phyloP scores from a whole-genome alignment of 2,888 invertebrate species.

The Liodrosophila aerea region DNA sequence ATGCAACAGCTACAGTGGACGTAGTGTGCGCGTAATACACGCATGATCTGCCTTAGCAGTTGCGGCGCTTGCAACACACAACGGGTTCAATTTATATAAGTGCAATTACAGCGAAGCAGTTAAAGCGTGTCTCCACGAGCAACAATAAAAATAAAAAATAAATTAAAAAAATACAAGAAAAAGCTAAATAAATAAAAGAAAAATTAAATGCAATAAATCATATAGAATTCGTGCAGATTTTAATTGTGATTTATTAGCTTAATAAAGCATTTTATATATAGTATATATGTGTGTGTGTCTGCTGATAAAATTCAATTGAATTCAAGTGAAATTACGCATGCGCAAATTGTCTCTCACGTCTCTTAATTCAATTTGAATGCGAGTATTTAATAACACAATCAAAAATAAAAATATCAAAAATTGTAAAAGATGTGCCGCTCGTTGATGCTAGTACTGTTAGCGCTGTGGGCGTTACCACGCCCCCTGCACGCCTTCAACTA shows the following conservation, averaged over 20 bases:
- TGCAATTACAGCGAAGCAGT: conserved; percentile 45
- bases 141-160: conserved; percentile 4
- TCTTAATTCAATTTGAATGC: conserved; percentile 42
- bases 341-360: conserved; percentile 50
- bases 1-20: not conserved
- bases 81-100: conserved; percentile 37
- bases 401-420: conserved; percentile 4
- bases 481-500: conserved; percentile 72
- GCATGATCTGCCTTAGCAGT: conserved; percentile 39
- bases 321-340: conserved; percentile 55
- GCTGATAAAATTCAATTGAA: conserved; percentile 43
- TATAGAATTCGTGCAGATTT: conserved; percentile 27
- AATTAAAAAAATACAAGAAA: not conserved
- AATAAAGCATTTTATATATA: conserved; percentile 19
- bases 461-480: conserved; percentile 10
- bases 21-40: conserved; percentile 8
- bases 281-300: conserved; percentile 1
- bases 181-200: not conserved
- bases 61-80: conserved; percentile 21
- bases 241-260: conserved; percentile 70
- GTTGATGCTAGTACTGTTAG: not conserved
- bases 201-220: conserved; percentile 9
- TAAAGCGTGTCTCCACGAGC: conserved; percentile 25
- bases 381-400: conserved; percentile 8
- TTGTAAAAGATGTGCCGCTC: conserved; percentile 30